Evolutionary conservation across 2,888 invertebrate species (phyloP), one percentile per base, ranked within the genome.

Genomic region (Ischnura elegans): DNA sequence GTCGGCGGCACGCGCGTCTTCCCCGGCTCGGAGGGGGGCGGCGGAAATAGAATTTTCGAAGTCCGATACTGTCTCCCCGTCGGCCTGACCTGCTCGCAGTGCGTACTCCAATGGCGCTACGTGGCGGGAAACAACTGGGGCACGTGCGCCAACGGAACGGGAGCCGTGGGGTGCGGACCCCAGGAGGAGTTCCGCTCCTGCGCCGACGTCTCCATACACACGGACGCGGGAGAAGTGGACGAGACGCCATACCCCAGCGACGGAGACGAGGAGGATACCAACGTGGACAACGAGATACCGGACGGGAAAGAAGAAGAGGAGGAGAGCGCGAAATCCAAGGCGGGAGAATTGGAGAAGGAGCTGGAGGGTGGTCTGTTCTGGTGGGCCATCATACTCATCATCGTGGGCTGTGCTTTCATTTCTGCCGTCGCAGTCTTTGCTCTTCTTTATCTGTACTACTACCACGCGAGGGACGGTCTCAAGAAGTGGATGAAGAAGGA

Each of bases 141-240:
- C 0, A 96, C 96, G 25, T 94, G 94, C 93, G 94, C 87, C 93
- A 95, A 94, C 94, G 94, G 95, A 6, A 95, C 97, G 87, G 98
- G 98, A 55, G 97, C 97, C 0, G 97, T 98, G 0, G 98, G 98
- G 0, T 98, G 98, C 95, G 98, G 98, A 0, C 98, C 98, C 0
- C 98, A 98, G 95, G 98, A 98, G 95, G 98, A 98, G 95, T 98
- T 98, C 95, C 97, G 98, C 42, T 98, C 98, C 0, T 98, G 98
- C 95, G 97, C 98, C 0, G 98, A 98, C 95, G 97, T 98, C 87
- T 96, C 97, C 29, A 97, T 98, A 76, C 97, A 97, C 2, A 76
- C 55, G 25, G 87, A 66, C 25, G 25, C 96, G 96, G 93, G 95
- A 95, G 42, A 96, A 96, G 87, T 95, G 95, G 45, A 94, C 95